Percentiles rank a stretch among this genome's conserved stretches.
phyloP scores from a whole-genome alignment of 2,888 invertebrate species.

The Erynnis tages region DNA sequence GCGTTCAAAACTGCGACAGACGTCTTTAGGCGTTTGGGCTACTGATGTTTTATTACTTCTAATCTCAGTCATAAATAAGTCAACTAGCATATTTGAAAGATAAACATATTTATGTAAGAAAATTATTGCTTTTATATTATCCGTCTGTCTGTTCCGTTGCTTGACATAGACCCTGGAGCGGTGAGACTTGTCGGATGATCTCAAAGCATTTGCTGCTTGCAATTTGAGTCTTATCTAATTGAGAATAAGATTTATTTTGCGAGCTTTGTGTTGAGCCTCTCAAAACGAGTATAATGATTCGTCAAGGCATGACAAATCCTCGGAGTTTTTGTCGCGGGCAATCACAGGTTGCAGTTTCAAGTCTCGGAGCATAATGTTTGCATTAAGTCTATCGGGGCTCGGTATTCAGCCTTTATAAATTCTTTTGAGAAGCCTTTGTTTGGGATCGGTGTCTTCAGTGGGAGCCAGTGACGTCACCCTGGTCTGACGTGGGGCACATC shows the following conservation, averaged over 20 bases:
- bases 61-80: constrained; percentile 2
- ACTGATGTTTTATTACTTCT: background rate
- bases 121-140: constrained; percentile 17
- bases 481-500: too few relatives aligned
- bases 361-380: constrained; percentile 4
- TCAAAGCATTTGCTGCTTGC: background rate
- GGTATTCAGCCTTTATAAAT: too few relatives aligned
- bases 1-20: constrained; percentile 3
- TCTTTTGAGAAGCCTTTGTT: too few relatives aligned
- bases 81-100: constrained; percentile 1
- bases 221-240: constrained; percentile 5
- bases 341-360: constrained; percentile 9
- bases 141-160: constrained; percentile 17
- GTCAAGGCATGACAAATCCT: constrained; percentile 19
- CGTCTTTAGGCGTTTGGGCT: background rate
- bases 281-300: constrained; percentile 18
- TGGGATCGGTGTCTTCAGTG: too few relatives aligned
- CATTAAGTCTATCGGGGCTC: background rate
- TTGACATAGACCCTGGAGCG: constrained; percentile 23
- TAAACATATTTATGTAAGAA: constrained; percentile 11
- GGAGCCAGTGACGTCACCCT: too few relatives aligned
- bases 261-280: background rate
- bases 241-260: constrained; percentile 1
- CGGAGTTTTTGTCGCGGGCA: constrained; percentile 15
- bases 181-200: constrained; percentile 11